Evolutionary conservation across 2,113 vertebrate species (phyloP).

Genomic region (Halichoerus grypus): DNA sequence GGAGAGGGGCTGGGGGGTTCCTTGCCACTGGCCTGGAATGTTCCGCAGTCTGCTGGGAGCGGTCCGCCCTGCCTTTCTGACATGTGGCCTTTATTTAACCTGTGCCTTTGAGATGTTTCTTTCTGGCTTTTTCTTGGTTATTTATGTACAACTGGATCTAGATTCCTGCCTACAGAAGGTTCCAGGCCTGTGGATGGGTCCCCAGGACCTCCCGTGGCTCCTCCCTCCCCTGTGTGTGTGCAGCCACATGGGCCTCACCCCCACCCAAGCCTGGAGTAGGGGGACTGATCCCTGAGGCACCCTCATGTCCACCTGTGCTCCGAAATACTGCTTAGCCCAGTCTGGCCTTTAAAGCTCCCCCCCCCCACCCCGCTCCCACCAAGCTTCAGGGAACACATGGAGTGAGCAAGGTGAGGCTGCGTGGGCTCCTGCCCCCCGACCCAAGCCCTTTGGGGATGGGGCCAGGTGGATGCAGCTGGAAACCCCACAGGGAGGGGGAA

Average conservation of each 20-base stretch:
- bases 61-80: not conserved
- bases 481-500: not conserved
- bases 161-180: not conserved
- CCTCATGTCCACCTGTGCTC: not conserved
- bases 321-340: not conserved
- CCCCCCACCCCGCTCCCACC: not conserved
- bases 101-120: not conserved
- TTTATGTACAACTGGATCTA: not conserved
- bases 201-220: not conserved
- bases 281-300: not conserved
- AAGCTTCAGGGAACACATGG: not conserved
- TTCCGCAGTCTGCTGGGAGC: not conserved
- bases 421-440: not conserved
- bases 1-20: not conserved
- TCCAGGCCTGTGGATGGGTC: not conserved
- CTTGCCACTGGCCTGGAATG: not conserved
- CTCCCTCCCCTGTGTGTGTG: not conserved
- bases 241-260: not conserved
- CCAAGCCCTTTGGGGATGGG: too few relatives aligned
- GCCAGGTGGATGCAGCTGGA: fast-evolving
- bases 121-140: not conserved
- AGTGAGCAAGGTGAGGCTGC: not conserved
- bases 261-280: not conserved
- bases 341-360: not conserved
- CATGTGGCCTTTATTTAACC: not conserved